Evolutionary conservation across 2,888 invertebrate genomes (phyloP).

Genomic region (Malthinus flaveolus): DNA sequence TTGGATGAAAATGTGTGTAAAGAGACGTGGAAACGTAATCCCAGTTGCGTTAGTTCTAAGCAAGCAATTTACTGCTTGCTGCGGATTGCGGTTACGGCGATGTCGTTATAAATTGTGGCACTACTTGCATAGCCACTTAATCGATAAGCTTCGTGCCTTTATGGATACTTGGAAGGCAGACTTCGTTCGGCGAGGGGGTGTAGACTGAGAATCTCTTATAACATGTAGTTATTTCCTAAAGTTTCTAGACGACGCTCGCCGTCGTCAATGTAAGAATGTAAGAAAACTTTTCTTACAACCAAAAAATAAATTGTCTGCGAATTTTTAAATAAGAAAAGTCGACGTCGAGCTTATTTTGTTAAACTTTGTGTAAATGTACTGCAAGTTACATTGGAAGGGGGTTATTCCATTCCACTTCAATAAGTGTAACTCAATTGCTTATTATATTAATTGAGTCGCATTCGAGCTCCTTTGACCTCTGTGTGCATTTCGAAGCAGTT

Average conservation of each 20-base stretch:
- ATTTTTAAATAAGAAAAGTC: no score
- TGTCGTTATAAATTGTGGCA: conserved; percentile 24
- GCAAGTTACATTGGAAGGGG: no score
- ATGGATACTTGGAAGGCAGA: conserved; percentile 1
- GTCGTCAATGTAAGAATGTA: background rate
- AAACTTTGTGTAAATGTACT: no score
- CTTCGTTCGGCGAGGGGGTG: background rate
- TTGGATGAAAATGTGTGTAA: conserved; percentile 26
- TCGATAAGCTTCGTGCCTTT: conserved; percentile 17
- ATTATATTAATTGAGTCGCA: no score
- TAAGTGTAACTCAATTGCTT: no score
- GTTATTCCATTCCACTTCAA: no score
- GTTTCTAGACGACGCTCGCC: background rate
- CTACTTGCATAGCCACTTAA: conserved; percentile 24
- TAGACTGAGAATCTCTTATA: background rate
- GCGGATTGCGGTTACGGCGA: conserved; percentile 25
- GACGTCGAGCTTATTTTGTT: no score
- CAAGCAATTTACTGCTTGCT: conserved; percentile 24
- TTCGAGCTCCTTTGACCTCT: no score
- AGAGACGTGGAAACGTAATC: conserved; percentile 20
- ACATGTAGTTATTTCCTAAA: conserved; percentile 2
- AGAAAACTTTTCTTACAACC: no score
- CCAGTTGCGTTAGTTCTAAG: conserved; percentile 26
- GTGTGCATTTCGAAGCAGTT: no score
- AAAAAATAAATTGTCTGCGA: no score